These are phyloP conservation scores for Epinephelus fuscoguttatus DNA, from an alignment of 2,113 vertebrate species.

Conservation along the genomic window DNA sequence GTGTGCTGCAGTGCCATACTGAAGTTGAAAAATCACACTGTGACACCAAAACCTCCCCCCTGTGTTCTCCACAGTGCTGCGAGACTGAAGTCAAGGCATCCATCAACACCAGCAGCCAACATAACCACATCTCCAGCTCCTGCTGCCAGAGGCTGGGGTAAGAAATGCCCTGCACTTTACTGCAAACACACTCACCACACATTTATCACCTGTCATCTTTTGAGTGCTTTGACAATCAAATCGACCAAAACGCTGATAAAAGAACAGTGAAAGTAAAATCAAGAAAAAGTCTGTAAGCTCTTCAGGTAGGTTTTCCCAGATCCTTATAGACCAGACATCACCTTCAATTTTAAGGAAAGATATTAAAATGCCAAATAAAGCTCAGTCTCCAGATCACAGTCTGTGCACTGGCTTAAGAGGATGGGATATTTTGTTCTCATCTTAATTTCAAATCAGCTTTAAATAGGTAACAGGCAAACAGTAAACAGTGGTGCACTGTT, in stretches of 20 bases:
- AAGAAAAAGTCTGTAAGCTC: background rate
- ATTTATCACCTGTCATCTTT: background rate
- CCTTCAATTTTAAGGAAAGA: background rate
- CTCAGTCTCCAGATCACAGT: background rate
- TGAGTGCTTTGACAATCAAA: background rate
- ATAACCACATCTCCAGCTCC: slow-evolving; percentile 89
- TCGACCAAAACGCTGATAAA: background rate
- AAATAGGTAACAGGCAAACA: background rate
- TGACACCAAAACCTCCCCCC: slow-evolving; percentile 38
- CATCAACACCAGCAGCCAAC: slow-evolving; percentile 89
- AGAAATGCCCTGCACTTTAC: slow-evolving; percentile 55
- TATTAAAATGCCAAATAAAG: slow-evolving; percentile 26
- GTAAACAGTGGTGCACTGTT: background rate
- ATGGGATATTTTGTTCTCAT: slow-evolving; percentile 18
- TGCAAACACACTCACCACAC: background rate
- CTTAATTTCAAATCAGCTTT: slow-evolving; percentile 11
- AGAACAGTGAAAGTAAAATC: background rate
- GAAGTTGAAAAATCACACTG: slow-evolving; percentile 33
- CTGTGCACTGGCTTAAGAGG: background rate
- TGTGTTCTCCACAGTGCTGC: slow-evolving; percentile 83
- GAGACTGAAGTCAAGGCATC: slow-evolving; percentile 87
- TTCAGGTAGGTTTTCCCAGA: background rate
- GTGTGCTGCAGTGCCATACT: background rate
- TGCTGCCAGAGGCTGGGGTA: slow-evolving; percentile 92
- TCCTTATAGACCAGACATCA: background rate